Evolutionary conservation across 2,888 invertebrate genomes (phyloP).

Genomic region (Drosophila formosana): DNA sequence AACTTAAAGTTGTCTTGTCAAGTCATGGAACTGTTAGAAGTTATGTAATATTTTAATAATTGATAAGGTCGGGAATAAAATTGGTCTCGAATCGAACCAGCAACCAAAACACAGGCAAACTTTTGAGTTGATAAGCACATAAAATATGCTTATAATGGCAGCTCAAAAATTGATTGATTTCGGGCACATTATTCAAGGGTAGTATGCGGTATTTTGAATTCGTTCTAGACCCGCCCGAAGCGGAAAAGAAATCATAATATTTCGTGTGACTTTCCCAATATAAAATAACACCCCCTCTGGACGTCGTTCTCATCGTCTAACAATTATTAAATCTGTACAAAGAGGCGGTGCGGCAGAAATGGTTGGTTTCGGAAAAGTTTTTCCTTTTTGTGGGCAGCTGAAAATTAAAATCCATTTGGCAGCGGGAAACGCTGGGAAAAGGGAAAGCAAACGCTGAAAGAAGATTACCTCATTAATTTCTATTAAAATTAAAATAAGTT

Average conservation of each 20-base stretch:
- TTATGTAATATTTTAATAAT: constrained; percentile 1
- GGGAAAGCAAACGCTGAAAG: constrained; percentile 47
- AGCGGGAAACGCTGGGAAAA: constrained; percentile 8
- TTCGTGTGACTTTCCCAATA: constrained; percentile 16
- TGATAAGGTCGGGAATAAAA: neutral
- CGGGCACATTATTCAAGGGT: neutral
- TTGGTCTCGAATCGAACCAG: neutral
- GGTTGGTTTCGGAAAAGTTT: constrained; percentile 48
- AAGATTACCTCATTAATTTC: constrained; percentile 76
- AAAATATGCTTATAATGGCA: neutral
- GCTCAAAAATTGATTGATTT: constrained; percentile 10
- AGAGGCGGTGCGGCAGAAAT: constrained; percentile 20
- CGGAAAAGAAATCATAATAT: neutral
- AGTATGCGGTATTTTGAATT: neutral
- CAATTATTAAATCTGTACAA: constrained; percentile 64
- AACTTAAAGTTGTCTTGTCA: neutral
- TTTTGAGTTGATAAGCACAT: neutral
- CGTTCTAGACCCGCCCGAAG: neutral
- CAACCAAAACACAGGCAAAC: constrained; percentile 1
- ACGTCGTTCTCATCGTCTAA: constrained; percentile 11
- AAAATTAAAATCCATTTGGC: constrained; percentile 69
- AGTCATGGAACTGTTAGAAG: neutral
- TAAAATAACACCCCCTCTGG: neutral
- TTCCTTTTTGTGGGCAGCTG: constrained; percentile 30
- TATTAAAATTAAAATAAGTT: constrained; percentile 75